These are phyloP conservation scores for Ectemnius lituratus DNA, from an alignment of 2,888 invertebrate species.

Conservation along the genomic window DNA sequence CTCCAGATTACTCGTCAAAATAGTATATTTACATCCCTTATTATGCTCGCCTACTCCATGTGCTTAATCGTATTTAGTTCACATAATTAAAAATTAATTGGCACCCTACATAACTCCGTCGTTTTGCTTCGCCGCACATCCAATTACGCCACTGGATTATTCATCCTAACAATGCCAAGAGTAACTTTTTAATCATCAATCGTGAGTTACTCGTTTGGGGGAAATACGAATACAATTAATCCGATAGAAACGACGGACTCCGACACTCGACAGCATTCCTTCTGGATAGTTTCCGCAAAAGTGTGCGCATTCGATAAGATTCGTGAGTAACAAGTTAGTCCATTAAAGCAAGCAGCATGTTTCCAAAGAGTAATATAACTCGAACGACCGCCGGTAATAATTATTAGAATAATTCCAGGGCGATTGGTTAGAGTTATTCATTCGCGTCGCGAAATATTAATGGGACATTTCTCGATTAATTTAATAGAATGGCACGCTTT, in stretches of 20 bases:
- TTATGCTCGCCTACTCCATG: no score
- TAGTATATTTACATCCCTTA: slow-evolving; percentile 19
- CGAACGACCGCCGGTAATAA: not conserved
- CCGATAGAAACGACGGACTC: not conserved
- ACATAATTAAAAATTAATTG: no score
- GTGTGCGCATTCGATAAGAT: not conserved
- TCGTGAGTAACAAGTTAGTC: not conserved
- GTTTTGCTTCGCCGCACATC: no score
- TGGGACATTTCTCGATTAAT: not conserved
- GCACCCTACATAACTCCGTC: no score
- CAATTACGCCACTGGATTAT: no score
- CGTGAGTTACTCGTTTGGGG: not conserved
- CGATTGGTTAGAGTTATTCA: not conserved
- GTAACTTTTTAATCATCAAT: not conserved
- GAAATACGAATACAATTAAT: not conserved
- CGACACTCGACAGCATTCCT: not conserved
- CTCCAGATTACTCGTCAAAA: slow-evolving; percentile 33
- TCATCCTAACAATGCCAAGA: no score
- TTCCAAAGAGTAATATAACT: not conserved
- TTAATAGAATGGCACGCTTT: no score
- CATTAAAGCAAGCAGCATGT: not conserved
- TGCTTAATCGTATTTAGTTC: no score
- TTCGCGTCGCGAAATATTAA: not conserved
- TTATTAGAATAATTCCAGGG: not conserved
- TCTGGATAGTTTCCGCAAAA: slow-evolving; percentile 8